These are phyloP conservation scores for Ceratosolen solmsi DNA, from an alignment of 1,140 invertebrate species.

Conservation along the genomic window DNA sequence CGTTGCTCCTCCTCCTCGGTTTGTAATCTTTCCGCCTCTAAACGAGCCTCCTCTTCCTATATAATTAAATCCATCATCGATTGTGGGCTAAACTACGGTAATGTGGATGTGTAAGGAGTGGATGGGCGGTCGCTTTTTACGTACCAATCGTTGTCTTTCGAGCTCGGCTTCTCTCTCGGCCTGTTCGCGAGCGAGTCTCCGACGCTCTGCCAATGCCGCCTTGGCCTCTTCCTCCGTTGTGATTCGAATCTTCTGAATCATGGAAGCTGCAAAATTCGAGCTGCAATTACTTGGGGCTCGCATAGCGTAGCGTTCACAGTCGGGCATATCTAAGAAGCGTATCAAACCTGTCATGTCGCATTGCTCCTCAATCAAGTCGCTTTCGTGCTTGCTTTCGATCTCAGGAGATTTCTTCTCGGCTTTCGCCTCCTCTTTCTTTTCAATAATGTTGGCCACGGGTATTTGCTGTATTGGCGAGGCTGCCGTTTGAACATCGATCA, in stretches of 20 bases:
- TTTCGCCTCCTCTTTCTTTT: neutral
- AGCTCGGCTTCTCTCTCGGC: conserved; percentile 88
- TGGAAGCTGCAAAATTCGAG: conserved; percentile 81
- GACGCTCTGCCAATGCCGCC: conserved; percentile 88
- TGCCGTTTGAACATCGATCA: neutral
- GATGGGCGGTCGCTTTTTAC: conserved; percentile 47
- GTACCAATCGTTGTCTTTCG: conserved; percentile 81
- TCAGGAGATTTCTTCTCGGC: neutral
- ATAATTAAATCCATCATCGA: neutral
- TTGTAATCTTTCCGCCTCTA: conserved; percentile 83
- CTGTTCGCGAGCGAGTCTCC: conserved; percentile 87
- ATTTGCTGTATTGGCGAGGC: too few species aligned
- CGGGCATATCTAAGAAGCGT: too few species aligned
- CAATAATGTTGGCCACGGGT: neutral
- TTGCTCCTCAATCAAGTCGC: conserved; percentile 64
- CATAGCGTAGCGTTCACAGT: too few species aligned
- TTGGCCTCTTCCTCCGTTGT: conserved; percentile 92
- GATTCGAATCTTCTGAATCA: conserved; percentile 82
- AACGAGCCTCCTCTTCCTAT: conserved; percentile 81
- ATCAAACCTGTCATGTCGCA: conserved; percentile 69
- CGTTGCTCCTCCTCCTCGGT: conserved; percentile 87
- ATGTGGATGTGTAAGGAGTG: neutral
- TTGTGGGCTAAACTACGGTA: neutral
- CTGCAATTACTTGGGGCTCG: too few species aligned
- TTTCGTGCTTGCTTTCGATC: conserved; percentile 49